These are phyloP conservation scores for Drosophila maculinotata DNA, from an alignment of 2,888 invertebrate genomes.

Conservation along the genomic window DNA sequence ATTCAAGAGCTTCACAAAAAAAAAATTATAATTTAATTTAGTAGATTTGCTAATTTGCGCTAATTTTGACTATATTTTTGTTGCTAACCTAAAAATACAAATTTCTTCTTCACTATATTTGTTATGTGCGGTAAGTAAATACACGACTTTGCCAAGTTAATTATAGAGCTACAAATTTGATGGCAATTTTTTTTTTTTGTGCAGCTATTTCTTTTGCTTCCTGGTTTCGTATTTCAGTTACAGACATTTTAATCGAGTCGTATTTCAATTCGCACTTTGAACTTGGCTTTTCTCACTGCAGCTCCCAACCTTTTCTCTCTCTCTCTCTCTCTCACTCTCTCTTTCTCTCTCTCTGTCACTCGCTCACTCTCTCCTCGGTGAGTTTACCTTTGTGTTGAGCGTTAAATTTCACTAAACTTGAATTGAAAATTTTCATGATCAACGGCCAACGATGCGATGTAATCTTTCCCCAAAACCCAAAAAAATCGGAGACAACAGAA, in stretches of 20 bases:
- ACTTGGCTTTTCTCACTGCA: slow-evolving; percentile 22
- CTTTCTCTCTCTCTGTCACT: not conserved
- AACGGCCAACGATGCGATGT: slow-evolving; percentile 65
- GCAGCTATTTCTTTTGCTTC: slow-evolving; percentile 10
- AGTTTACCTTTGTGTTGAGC: slow-evolving; percentile 35
- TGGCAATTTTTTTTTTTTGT: not conserved
- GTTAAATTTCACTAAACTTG: slow-evolving; percentile 76
- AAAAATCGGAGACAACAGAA: slow-evolving; percentile 35
- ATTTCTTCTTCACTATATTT: too few relatives aligned
- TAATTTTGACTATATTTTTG: too few relatives aligned
- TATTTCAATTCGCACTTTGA: slow-evolving; percentile 34
- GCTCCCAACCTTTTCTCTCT: not conserved
- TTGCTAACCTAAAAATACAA: too few relatives aligned
- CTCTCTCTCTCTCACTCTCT: not conserved
- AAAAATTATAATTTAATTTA: too few relatives aligned
- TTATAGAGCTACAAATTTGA: not conserved
- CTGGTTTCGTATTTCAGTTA: not conserved
- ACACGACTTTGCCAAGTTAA: too few relatives aligned
- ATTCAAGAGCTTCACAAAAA: too few relatives aligned
- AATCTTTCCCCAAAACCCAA: slow-evolving; percentile 32
- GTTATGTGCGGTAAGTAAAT: too few relatives aligned
- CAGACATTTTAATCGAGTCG: not conserved
- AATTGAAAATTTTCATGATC: slow-evolving; percentile 80
- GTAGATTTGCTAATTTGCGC: too few relatives aligned
- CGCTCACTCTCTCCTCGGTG: not conserved